phyloP scores from a whole-genome alignment of 2,113 vertebrate genomes.

The Capreolus pygargus region DNA sequence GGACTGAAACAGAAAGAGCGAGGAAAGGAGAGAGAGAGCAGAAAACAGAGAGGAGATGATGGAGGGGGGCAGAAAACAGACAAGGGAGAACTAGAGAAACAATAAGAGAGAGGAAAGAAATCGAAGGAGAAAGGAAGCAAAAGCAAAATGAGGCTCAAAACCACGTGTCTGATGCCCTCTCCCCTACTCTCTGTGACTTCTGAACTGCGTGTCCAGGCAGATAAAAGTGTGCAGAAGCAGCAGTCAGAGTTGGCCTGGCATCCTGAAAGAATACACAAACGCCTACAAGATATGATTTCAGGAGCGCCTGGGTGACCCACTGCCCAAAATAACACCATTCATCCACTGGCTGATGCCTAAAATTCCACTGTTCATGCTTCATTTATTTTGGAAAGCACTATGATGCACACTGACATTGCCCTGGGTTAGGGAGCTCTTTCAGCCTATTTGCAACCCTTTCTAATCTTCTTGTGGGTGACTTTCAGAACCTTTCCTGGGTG shows the following conservation, averaged over 20 bases:
- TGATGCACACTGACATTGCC: background rate
- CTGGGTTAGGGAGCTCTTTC: background rate
- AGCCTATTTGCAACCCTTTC: background rate
- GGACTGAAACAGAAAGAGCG: background rate
- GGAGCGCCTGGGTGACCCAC: conserved; percentile 9
- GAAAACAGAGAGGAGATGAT: background rate
- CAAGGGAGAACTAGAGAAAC: background rate
- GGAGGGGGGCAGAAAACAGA: background rate
- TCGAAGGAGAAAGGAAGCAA: background rate
- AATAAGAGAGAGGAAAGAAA: background rate
- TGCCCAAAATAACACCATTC: conserved; percentile 42
- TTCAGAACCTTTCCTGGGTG: background rate
- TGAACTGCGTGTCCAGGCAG: conserved; percentile 42
- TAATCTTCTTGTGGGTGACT: background rate
- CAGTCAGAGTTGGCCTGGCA: background rate
- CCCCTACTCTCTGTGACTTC: background rate
- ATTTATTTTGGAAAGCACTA: conserved; percentile 11
- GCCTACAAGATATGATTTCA: conserved; percentile 47
- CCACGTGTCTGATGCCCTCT: background rate
- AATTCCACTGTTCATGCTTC: background rate
- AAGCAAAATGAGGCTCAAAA: background rate
- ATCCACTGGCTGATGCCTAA: background rate
- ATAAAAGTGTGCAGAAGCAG: background rate
- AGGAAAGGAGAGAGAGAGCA: background rate
- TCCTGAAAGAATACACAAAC: conserved; percentile 12